phyloP scores from a whole-genome alignment of 2,113 vertebrate species.

The Tupaia chinensis region DNA sequence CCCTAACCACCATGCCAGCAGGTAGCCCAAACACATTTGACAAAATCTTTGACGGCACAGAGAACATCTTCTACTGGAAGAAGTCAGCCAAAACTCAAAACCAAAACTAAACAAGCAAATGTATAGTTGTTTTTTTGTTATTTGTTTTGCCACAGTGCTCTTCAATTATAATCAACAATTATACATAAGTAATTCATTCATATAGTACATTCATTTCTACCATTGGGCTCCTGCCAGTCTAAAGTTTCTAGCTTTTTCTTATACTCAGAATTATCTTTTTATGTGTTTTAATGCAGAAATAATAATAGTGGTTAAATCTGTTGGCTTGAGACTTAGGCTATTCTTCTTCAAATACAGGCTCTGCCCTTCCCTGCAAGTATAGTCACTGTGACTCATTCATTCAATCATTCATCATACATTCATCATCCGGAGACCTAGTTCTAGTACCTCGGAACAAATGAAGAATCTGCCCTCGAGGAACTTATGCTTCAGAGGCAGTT shows the following conservation, averaged over 20 bases:
- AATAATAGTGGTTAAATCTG: neutral
- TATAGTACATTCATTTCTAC: neutral
- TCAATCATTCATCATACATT: neutral
- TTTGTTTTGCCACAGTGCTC: neutral
- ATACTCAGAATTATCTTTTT: neutral
- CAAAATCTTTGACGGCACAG: neutral
- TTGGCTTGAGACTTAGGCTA: neutral
- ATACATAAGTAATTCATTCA: neutral
- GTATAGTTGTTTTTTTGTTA: neutral
- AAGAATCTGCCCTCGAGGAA: neutral
- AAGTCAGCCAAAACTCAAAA: neutral
- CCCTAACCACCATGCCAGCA: too few species aligned
- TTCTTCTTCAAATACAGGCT: neutral
- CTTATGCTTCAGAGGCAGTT: neutral
- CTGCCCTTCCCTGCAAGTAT: neutral
- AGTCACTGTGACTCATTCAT: neutral
- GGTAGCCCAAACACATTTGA: neutral
- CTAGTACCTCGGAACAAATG: neutral
- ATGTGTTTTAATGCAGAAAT: neutral
- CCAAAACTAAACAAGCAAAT: neutral
- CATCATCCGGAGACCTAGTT: neutral
- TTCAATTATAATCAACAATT: neutral
- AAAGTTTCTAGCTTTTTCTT: neutral
- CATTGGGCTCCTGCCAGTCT: neutral
- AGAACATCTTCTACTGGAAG: neutral